phyloP scores from a whole-genome alignment of 2,888 invertebrate genomes.

The Alcis repandata region DNA sequence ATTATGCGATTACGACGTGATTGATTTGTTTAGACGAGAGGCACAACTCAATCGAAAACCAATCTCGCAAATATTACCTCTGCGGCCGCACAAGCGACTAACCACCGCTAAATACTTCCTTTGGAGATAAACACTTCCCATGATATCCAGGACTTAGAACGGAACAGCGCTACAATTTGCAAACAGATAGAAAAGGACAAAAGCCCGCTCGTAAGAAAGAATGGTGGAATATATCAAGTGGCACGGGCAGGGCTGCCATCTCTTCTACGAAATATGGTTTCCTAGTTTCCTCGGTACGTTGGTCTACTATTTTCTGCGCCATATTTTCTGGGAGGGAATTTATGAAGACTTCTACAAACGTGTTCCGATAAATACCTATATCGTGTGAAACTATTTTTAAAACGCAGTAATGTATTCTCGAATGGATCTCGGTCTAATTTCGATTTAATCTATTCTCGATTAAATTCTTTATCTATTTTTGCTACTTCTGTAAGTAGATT shows the following conservation, averaged over 20 bases:
- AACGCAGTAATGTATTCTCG: background rate
- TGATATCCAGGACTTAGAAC: constrained; percentile 9
- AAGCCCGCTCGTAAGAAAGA: constrained; percentile 3
- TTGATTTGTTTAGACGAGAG: background rate
- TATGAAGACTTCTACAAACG: constrained; percentile 6
- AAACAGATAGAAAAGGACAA: constrained; percentile 2
- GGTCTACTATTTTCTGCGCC: constrained; percentile 7
- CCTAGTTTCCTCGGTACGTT: background rate
- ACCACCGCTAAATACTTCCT: constrained; percentile 11
- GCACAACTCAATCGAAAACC: background rate
- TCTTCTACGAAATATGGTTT: background rate
- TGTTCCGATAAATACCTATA: background rate
- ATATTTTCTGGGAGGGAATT: constrained; percentile 1
- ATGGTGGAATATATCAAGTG: constrained; percentile 25
- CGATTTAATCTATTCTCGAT: too few relatives aligned
- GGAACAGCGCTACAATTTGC: constrained; percentile 4
- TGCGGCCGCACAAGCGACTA: constrained; percentile 7
- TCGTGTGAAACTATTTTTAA: background rate
- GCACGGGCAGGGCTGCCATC: constrained; percentile 18
- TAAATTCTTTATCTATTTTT: too few relatives aligned
- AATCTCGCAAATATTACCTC: constrained; percentile 5
- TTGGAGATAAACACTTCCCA: constrained; percentile 14
- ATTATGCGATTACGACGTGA: background rate
- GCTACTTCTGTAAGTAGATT: too few relatives aligned
- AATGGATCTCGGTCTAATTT: too few relatives aligned